Conservation (phyloP, 2,113 vertebrate species). For the Rhineura floridana region DNA sequence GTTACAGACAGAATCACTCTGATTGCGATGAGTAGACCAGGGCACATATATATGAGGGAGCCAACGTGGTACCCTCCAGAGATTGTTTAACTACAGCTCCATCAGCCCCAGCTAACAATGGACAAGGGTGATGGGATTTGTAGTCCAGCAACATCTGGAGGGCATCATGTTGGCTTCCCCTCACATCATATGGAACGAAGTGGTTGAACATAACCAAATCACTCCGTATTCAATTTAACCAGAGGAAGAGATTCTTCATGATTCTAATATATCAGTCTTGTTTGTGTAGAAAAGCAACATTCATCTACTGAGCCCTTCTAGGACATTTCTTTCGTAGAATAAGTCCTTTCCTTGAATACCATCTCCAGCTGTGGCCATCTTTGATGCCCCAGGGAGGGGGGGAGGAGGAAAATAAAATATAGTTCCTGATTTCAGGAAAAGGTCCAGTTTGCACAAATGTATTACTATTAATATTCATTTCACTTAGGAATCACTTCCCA, state of each 20-base stretch:
- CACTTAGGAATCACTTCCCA: too few species aligned
- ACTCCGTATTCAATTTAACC: not conserved
- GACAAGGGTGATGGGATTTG: too few species aligned
- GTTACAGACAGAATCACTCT: not conserved
- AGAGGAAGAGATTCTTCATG: not conserved
- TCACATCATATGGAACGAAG: not conserved
- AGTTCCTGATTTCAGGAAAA: not conserved
- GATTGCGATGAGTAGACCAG: not conserved
- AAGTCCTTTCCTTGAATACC: not conserved
- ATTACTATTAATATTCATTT: too few species aligned
- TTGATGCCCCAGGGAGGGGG: not conserved
- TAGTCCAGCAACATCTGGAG: too few species aligned
- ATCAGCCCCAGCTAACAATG: too few species aligned
- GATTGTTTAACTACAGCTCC: too few species aligned
- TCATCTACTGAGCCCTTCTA: not conserved
- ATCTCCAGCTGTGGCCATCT: not conserved
- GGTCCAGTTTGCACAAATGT: not conserved
- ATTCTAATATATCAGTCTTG: not conserved
- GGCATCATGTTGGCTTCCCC: too few species aligned
- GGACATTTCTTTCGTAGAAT: not conserved
- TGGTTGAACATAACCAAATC: not conserved
- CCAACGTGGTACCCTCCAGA: too few species aligned
- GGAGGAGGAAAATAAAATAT: not conserved
- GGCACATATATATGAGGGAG: too few species aligned
- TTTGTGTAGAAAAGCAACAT: not conserved